Base-by-base conservation (phyloP, 2,888 invertebrate genomes). In the Cephonodes hylas region DNA sequence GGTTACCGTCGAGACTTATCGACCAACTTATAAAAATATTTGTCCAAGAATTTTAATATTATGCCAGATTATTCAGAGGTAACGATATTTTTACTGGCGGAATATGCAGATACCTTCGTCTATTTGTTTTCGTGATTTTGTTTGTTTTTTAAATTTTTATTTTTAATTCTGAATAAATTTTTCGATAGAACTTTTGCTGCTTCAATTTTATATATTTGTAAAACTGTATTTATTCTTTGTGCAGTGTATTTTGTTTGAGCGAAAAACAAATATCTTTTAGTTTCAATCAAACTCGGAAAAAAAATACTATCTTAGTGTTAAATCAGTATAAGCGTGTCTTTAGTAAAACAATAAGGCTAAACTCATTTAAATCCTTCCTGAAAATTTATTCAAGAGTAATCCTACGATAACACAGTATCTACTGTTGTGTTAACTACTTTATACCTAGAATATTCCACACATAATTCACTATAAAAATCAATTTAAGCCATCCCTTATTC, bases 1-100 rank as follows among this genome's bases (percentile, higher is more conserved):
- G 83, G 81, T 81, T 69, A 25, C 8, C 18, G 18, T 70, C 68
- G 72, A 67, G 69, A 76, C 72, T 79, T 75, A 38, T 38, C n/a
- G 38, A 38, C 38, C 69, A 64, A 64, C 70, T 69, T 68, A 67
- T 72, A 71, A 69, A 65, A 72, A 77, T 77, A 78, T 71, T 79
- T 79, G 42, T 27, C 44, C 48, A 76, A 75, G 72, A 72, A 75
- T 74, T 53, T 53, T 53, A 20, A 18, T 31, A 31, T 31, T 31
- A 25, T 27, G 27, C 6, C n/a, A 48, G 10, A 53, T 31, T 53
- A 25, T 48, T 25, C 18, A 27, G 27, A 18, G 15, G 13, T 53
- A 18, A 10, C 10, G 31, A n/a, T 53, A 53, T 53, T 46, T 46
- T 46, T 13, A 25, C 23, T 46, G 45, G 25, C 7, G 18, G 5